Conservation (phyloP, 2,797 vertebrate genomes). For the Gymnoscopelus braueri region DNA sequence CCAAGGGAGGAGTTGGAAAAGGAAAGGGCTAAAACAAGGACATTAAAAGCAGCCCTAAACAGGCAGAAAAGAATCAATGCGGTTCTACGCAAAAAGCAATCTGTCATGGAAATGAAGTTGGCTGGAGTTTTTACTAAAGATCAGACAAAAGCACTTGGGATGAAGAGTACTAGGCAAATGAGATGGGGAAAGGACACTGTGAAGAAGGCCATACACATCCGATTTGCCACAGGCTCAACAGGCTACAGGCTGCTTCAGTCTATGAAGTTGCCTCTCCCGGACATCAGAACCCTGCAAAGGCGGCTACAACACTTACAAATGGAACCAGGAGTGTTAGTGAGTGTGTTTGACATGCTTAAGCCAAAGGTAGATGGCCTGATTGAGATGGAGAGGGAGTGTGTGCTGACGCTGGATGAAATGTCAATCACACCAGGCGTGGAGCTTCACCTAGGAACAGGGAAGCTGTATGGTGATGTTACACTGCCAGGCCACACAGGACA, state of each 20-base stretch:
- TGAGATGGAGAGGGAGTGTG: conserved; percentile 15
- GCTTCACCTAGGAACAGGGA: conserved; percentile 20
- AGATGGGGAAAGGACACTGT: conserved; percentile 12
- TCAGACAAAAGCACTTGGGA: conserved; percentile 1
- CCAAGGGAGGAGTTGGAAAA: neutral
- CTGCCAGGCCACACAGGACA: conserved; percentile 10
- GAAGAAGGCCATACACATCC: neutral
- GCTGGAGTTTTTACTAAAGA: conserved; percentile 3
- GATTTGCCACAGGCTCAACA: conserved; percentile 5
- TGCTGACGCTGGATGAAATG: conserved; percentile 25
- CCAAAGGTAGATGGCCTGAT: conserved; percentile 11
- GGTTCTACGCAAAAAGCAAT: neutral
- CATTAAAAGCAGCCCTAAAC: conserved; percentile 1
- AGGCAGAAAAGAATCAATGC: neutral
- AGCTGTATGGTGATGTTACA: conserved; percentile 12
- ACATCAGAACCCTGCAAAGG: conserved; percentile 4
- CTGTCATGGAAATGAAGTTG: neutral
- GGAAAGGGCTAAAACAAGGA: neutral
- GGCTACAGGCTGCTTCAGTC: conserved; percentile 9
- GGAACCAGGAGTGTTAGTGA: neutral
- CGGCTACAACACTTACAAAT: too few species aligned
- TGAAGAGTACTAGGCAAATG: neutral
- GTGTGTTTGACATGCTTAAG: conserved; percentile 21
- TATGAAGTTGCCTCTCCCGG: conserved; percentile 3
- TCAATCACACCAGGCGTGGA: conserved; percentile 17